phyloP scores from a whole-genome alignment of 2,888 invertebrate species.

The Trissoscelio sp. region DNA sequence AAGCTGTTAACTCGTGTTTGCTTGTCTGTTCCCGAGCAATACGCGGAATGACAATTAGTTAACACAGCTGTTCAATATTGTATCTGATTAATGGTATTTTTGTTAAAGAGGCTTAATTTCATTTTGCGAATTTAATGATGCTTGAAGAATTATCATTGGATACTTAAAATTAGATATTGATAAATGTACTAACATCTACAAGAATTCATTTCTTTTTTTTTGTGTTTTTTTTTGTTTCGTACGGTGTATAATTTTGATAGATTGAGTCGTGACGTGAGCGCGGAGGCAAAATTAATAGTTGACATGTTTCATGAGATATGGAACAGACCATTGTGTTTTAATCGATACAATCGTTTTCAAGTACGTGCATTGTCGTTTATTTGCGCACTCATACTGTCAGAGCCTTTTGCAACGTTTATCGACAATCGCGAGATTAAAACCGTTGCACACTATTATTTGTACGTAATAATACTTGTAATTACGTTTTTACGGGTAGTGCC shows the following conservation, averaged over 20 bases:
- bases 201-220: conserved; percentile 5
- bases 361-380: conserved; percentile 56
- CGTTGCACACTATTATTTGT: conserved; percentile 41
- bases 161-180: conserved; percentile 31
- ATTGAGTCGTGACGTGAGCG: too few relatives aligned
- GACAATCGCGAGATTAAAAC: conserved; percentile 42
- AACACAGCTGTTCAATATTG: conserved; percentile 64
- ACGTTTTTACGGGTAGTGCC: conserved; percentile 45
- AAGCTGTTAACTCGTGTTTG: conserved; percentile 65
- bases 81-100: conserved; percentile 62
- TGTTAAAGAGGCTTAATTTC: conserved; percentile 43
- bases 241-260: too few relatives aligned
- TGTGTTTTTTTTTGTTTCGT: background rate
- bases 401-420: conserved; percentile 52
- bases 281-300: background rate
- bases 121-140: conserved; percentile 54
- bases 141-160: conserved; percentile 55
- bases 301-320: background rate
- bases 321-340: conserved; percentile 8
- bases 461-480: conserved; percentile 52
- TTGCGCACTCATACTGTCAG: conserved; percentile 63
- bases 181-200: background rate
- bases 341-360: conserved; percentile 45
- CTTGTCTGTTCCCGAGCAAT: conserved; percentile 62
- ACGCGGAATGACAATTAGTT: conserved; percentile 66